phyloP scores from a whole-genome alignment of 1,140 invertebrate species.

The Cherax quadricarinatus region DNA sequence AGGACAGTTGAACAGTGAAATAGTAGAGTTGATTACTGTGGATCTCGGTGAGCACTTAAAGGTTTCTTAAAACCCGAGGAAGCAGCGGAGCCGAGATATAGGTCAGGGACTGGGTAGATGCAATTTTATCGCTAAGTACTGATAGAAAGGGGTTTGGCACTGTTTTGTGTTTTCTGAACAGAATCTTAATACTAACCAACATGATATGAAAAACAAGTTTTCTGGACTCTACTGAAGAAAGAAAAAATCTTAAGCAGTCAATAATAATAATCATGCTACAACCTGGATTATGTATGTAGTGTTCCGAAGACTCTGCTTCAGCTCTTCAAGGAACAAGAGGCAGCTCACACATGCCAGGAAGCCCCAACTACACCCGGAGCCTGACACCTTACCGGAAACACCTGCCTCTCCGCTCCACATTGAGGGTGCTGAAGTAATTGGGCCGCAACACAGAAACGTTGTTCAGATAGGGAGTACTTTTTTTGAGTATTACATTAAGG shows the following conservation, averaged over 20 bases:
- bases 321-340: neutral
- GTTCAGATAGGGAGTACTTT: neutral
- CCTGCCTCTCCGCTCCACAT: neutral
- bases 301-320: neutral
- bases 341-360: neutral
- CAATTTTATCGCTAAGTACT: neutral
- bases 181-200: constrained; percentile 3
- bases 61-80: neutral
- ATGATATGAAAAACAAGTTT: constrained; percentile 1
- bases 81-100: neutral
- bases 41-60: neutral
- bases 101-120: neutral
- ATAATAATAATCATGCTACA: constrained; percentile 29
- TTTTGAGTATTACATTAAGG: neutral
- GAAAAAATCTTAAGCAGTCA: neutral
- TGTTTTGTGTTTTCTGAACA: neutral
- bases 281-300: constrained; percentile 21
- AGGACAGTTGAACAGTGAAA: no score
- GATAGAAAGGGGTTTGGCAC: constrained; percentile 7
- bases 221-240: constrained; percentile 12
- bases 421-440: neutral
- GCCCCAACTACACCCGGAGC: neutral
- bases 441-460: neutral
- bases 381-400: neutral
- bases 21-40: neutral